A percentile compares a stretch with the other conserved stretches of the same genome.
Conservation (phyloP, 2,113 vertebrate genomes). For the Carlito syrichta region DNA sequence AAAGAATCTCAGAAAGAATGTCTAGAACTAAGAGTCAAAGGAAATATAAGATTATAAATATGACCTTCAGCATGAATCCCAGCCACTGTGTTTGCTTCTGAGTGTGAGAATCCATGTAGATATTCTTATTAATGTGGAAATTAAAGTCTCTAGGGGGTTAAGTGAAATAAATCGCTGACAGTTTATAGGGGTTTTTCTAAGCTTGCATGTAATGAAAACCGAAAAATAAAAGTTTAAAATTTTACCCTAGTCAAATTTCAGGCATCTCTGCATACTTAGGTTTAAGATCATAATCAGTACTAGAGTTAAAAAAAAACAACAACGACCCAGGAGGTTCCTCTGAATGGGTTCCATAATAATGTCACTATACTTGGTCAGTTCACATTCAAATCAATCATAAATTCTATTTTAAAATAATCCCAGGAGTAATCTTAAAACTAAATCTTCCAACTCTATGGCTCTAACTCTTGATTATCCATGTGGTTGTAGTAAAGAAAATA, state of each 20-base stretch:
- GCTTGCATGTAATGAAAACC: not conserved
- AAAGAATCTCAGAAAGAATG: slow-evolving; percentile 20
- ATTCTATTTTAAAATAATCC: slow-evolving; percentile 51
- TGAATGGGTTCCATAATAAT: slow-evolving; percentile 18
- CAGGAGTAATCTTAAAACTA: slow-evolving; percentile 45
- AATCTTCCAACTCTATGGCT: slow-evolving; percentile 17
- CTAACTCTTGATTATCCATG: not conserved
- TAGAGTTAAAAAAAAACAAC: slow-evolving; percentile 29
- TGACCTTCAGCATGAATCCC: slow-evolving; percentile 48
- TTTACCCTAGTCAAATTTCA: slow-evolving; percentile 54
- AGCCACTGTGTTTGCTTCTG: slow-evolving; percentile 27
- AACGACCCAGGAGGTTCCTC: not conserved
- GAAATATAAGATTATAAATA: slow-evolving; percentile 65
- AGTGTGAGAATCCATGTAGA: slow-evolving; percentile 33
- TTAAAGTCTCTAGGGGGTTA: slow-evolving; percentile 17
- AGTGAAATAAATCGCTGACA: slow-evolving; percentile 27
- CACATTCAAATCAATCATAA: slow-evolving; percentile 3
- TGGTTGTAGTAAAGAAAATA: slow-evolving; percentile 29
- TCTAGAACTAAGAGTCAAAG: slow-evolving; percentile 38
- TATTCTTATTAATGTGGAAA: slow-evolving; percentile 56
- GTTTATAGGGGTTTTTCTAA: not conserved
- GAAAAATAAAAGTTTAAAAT: slow-evolving; percentile 9
- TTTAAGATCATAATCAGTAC: slow-evolving; percentile 19
- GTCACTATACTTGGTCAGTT: slow-evolving; percentile 27
- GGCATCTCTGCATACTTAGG: not conserved